Percentiles rank a stretch among this genome's conserved stretches.
Evolutionary conservation across 1,140 invertebrate species (phyloP).

Genomic region (Drosophila navojoa): DNA sequence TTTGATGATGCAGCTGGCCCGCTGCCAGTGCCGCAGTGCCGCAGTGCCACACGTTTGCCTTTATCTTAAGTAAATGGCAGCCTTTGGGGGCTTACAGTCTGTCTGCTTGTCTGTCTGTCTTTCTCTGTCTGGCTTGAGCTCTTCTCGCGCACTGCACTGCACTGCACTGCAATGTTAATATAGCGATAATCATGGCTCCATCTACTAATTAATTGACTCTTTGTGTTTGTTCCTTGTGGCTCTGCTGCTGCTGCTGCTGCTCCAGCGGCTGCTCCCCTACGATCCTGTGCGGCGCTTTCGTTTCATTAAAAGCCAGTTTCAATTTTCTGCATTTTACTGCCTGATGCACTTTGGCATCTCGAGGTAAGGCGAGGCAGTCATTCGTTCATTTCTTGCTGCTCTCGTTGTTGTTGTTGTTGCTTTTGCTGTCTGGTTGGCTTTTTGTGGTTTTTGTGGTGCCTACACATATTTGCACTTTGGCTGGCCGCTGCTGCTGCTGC

Average conservation of each 20-base stretch:
- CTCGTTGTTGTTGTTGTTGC: conserved; percentile 1
- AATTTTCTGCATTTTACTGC: conserved; percentile 83
- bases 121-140: neutral
- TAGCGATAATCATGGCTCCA: conserved; percentile 79
- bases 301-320: conserved; percentile 83
- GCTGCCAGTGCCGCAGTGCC: neutral
- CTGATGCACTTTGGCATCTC: conserved; percentile 83
- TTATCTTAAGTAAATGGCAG: conserved; percentile 57
- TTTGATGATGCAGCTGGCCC: conserved; percentile 17
- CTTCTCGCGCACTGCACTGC: neutral
- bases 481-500: conserved; percentile 12
- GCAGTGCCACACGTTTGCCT: conserved; percentile 38
- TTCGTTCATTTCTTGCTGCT: conserved; percentile 1
- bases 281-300: conserved; percentile 63
- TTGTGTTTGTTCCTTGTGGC: conserved; percentile 65
- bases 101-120: neutral
- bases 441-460: conserved; percentile 53
- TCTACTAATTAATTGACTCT: conserved; percentile 84
- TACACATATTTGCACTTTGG: conserved; percentile 77
- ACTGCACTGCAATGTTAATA: conserved; percentile 70
- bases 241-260: conserved; percentile 15
- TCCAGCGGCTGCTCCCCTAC: neutral
- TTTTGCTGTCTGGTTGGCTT: conserved; percentile 9
- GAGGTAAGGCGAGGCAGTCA: conserved; percentile 45
- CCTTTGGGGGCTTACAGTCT: conserved; percentile 7